phyloP scores from a whole-genome alignment of 2,888 invertebrate genomes.

The Yponomeuta malinellus region DNA sequence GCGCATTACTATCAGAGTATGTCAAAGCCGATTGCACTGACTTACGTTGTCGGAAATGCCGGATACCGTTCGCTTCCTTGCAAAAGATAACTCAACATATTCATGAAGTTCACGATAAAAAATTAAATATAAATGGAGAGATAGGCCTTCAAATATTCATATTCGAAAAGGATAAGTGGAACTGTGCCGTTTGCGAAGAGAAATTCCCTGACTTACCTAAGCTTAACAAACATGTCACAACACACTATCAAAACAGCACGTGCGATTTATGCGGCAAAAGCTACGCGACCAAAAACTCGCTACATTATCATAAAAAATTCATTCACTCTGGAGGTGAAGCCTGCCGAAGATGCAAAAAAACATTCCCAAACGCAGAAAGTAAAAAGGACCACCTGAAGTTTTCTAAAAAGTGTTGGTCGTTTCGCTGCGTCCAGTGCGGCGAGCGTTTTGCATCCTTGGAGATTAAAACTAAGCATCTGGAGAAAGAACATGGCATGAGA shows the following conservation, averaged over 20 bases:
- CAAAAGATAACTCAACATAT: conserved; percentile 46
- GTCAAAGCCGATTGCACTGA: conserved; percentile 57
- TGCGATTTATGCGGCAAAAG: conserved; percentile 58
- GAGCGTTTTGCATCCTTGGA: conserved; percentile 61
- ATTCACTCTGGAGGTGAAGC: conserved; percentile 42
- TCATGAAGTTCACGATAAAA: conserved; percentile 35
- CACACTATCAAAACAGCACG: conserved; percentile 51
- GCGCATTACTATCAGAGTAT: conserved; percentile 34
- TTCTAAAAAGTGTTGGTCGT: conserved; percentile 49
- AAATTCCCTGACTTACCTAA: conserved; percentile 48
- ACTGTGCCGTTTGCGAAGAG: conserved; percentile 44
- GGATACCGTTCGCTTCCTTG: conserved; percentile 34
- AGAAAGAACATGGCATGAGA: conserved; percentile 38
- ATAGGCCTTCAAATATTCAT: conserved; percentile 54
- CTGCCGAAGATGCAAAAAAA: conserved; percentile 55
- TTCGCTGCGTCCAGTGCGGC: conserved; percentile 47
- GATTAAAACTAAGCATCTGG: conserved; percentile 46
- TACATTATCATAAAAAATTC: conserved; percentile 52
- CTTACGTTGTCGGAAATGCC: conserved; percentile 49
- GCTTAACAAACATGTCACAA: conserved; percentile 51
- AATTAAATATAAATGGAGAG: conserved; percentile 41
- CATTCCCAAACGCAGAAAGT: conserved; percentile 42
- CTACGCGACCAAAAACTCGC: conserved; percentile 47
- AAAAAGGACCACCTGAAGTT: conserved; percentile 43
- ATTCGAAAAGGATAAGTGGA: conserved; percentile 45